These are phyloP conservation scores for Carcinoscorpius rotundicauda DNA, from an alignment of 1,140 invertebrate genomes.

Conservation along the genomic window DNA sequence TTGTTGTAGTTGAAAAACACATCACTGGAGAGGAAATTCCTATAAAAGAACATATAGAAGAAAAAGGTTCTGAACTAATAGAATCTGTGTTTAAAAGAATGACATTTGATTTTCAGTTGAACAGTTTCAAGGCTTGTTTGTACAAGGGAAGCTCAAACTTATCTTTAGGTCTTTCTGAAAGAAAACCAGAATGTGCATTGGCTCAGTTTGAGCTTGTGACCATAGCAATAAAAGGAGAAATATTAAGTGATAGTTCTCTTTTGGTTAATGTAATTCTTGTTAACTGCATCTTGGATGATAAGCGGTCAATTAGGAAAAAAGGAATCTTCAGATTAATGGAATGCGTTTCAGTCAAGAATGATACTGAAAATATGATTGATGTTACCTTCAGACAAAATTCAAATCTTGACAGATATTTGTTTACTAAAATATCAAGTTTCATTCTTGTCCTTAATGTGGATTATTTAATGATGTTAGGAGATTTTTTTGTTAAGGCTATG, in stretches of 20 bases:
- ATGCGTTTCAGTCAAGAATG: conserved; percentile 1
- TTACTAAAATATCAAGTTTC: conserved; percentile 67
- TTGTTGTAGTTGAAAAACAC: background rate
- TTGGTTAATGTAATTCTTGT: conserved; percentile 57
- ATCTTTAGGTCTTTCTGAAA: background rate
- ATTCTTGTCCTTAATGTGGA: conserved; percentile 74
- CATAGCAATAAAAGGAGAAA: conserved; percentile 61
- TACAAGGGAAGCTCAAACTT: too few species aligned
- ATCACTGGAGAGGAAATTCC: too few species aligned
- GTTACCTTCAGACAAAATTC: conserved; percentile 13
- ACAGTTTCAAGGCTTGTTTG: too few species aligned
- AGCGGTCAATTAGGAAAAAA: conserved; percentile 32
- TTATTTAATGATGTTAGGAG: conserved; percentile 59
- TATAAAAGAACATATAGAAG: too few species aligned
- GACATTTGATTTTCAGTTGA: too few species aligned
- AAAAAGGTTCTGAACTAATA: too few species aligned
- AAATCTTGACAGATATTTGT: conserved; percentile 21
- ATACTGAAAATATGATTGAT: conserved; percentile 14
- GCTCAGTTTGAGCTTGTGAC: conserved; percentile 61
- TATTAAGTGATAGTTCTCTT: conserved; percentile 59
- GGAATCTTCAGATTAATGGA: conserved; percentile 16
- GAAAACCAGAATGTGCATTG: conserved; percentile 35
- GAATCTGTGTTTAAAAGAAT: too few species aligned
- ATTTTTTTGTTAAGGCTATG: conserved; percentile 22
- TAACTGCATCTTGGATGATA: conserved; percentile 71